Evolutionary conservation across 2,113 vertebrate species (phyloP), one percentile per base, ranked within the genome.

Genomic region (Ariopsis seemanni): DNA sequence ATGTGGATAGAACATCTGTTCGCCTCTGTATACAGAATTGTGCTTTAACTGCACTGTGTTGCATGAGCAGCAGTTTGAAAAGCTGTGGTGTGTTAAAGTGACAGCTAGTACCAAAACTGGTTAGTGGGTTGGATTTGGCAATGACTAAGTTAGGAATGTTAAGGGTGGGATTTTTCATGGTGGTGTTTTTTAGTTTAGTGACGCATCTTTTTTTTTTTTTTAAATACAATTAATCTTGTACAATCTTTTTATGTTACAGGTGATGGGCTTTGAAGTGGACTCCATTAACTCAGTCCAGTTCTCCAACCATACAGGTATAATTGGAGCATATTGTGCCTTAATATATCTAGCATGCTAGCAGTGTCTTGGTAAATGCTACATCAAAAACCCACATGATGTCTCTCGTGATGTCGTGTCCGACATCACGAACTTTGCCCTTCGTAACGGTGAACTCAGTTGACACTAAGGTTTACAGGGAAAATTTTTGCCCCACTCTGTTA

Each of bases 271-370:
- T 91, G 98, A 99, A 94, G 96, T 99, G 30, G 98, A 99, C 83
- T 97, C 97, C 0, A 97, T 99, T 93, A 99, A 99, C 93, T 99
- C 98, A 0, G 98, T 99, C 89, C 98, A 99, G 95, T 99, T 99
- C 94, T 99, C 98, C 91, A 99, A 99, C 94, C 98, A 99, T 86
- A 99, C 98, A 95, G 98, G 98, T 99, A 87, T 17, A 60, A 42
- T 63, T 17, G 17, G 52, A 12, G 25, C 20, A 63, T 22, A n/a
- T 20, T 25, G 48, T 62, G 2, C 2, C 42, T 62, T 48, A 25
- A 52, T 4, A 42, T 42, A 42, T 74, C 17, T 8, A 22, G 18
- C 55, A 65, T 30, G 2, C 1, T 52, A 27, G 30, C 17, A 84
- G 1, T 74, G 15, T 52, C 1, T 67, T 74, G 5, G 42, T 74